Evolutionary conservation across 2,797 vertebrate species (phyloP), one percentile per base, ranked within the genome.

Genomic region (Dendrocincla fuliginosa): DNA sequence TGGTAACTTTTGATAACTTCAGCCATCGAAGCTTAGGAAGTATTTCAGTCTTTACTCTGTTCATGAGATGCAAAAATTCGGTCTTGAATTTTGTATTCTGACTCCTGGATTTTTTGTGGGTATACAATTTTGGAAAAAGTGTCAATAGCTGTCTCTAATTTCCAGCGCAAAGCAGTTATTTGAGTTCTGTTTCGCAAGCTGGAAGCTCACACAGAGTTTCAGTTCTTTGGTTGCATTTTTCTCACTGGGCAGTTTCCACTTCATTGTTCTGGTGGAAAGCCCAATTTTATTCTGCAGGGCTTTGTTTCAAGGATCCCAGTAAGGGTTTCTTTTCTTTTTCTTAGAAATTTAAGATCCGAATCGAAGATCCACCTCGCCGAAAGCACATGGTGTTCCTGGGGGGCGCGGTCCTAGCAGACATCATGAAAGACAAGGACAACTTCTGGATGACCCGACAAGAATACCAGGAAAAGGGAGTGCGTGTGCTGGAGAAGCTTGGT

Each of bases 371-470:
- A 7, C 98, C 98, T n/a, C 98, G 98, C 84, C 98, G 99, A 96
- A 99, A 99, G 98, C 99, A 99, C 98, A 99, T 99, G 99, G 99
- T 99, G 93, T 99, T 99, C 96, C 97, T 99, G 97, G 99, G 99
- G 3, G 99, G 99, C 0, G 99, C 99, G 0, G 99, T 99, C 85
- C 98, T 99, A 61, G 99, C 99, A 11, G 99, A 99, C 97, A 99
- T 99, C 98, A 99, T 99, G 99, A 99, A 99, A 97, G 99, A 99
- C 98, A 99, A 99, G 98, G 99, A 99, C 98, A 99, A 99, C 98
- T 99, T 99, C 98, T 99, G 99, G 99, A 98, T 99, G 98, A 99
- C 99, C 93, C 98, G 99, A 84, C 98, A 99, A 96, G 99, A 99
- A 96, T 99, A 99, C 98, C 98, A 99, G 95, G 99, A 99, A 96